Evolutionary conservation across 2,888 invertebrate species (phyloP).

Genomic region (Cheilosia impressa): DNA sequence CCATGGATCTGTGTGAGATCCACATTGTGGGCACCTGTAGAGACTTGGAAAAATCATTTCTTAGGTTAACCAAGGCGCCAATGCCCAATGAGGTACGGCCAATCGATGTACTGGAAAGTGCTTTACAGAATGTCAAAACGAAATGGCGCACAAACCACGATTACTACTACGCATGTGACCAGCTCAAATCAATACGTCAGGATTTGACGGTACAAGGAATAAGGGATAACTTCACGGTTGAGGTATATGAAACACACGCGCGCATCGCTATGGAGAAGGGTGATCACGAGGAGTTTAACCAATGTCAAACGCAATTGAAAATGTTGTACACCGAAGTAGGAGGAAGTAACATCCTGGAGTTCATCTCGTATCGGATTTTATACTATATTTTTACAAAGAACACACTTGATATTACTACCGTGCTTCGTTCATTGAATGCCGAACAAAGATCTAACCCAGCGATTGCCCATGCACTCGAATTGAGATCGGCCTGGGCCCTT

Average conservation of each 20-base stretch:
- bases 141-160: constrained; percentile 96
- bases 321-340: constrained; percentile 94
- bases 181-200: constrained; percentile 98
- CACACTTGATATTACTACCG: constrained; percentile 97
- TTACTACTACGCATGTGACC: constrained; percentile 99
- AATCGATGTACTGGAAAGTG: constrained; percentile 91
- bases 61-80: constrained; percentile 98
- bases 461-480: constrained; percentile 92
- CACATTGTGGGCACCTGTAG: constrained; percentile 97
- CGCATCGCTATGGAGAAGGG: constrained; percentile 98
- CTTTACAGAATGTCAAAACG: constrained; percentile 94
- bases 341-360: constrained; percentile 92
- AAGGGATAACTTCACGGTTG: constrained; percentile 96
- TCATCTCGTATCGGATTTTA: constrained; percentile 97
- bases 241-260: constrained; percentile 99
- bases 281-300: constrained; percentile 99
- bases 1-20: constrained; percentile 93
- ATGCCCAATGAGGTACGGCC: constrained; percentile 96
- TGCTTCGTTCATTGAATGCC: constrained; percentile 91
- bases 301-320: constrained; percentile 99
- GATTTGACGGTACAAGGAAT: constrained; percentile 99
- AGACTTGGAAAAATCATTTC: constrained; percentile 97
- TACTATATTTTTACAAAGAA: constrained; percentile 99
- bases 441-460: constrained; percentile 92
- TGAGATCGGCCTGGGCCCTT: constrained; percentile 96